A percentile compares a stretch with the other conserved stretches of the same genome.
Conservation (phyloP, 2,113 vertebrate genomes). For the Gallinago paraguaiae region DNA sequence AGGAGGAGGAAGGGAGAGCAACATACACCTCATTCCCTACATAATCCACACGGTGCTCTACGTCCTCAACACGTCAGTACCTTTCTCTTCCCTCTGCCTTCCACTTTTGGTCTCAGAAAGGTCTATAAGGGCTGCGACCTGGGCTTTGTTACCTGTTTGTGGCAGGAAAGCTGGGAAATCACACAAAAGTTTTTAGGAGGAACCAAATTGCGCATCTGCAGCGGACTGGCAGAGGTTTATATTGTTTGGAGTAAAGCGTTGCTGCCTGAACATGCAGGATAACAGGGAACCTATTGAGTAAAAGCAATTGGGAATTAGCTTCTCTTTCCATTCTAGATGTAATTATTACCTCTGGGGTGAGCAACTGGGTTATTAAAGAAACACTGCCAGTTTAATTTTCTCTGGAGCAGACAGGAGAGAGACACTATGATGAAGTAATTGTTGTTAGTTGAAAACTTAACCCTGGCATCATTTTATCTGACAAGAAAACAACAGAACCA, state of each 20-base stretch:
- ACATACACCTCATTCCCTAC: constrained; percentile 98
- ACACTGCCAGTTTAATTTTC: constrained; percentile 4
- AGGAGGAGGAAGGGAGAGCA: constrained; percentile 96
- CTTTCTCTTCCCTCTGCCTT: not conserved
- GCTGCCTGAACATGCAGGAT: not conserved
- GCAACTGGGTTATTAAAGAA: constrained; percentile 19
- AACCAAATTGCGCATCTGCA: not conserved
- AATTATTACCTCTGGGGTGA: constrained; percentile 45
- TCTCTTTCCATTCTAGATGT: constrained; percentile 9
- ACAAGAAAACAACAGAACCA: not conserved
- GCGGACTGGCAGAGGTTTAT: not conserved
- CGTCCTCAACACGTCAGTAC: constrained; percentile 95
- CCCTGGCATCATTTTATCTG: not conserved
- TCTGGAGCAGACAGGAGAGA: not conserved
- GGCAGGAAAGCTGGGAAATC: not conserved
- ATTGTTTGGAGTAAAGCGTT: not conserved
- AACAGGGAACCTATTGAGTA: not conserved
- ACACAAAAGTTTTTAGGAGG: not conserved
- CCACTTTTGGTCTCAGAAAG: too few relatives aligned
- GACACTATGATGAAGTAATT: not conserved
- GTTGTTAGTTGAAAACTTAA: not conserved
- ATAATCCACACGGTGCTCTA: constrained; percentile 99
- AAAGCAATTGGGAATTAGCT: constrained; percentile 13
- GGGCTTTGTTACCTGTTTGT: not conserved
- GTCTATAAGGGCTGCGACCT: not conserved